Base-by-base conservation (phyloP, 2,888 invertebrate species). In the Chesias legatella region DNA sequence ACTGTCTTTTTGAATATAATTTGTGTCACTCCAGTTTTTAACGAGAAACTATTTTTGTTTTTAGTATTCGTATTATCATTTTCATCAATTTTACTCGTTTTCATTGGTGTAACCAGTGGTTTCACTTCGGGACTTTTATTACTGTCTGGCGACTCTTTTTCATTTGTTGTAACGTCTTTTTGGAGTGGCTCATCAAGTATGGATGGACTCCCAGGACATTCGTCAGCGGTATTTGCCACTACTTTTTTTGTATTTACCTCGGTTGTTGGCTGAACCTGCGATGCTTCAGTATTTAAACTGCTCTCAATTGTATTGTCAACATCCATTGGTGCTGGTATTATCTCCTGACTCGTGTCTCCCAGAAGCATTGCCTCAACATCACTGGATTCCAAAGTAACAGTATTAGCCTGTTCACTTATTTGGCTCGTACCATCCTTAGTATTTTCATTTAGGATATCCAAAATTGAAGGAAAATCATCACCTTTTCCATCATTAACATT, bases 381-480 rank as follows among this genome's bases (percentile, higher is more conserved):
- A 57, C 71, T 83, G 1, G 84, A 80, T 51, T 81, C 80, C 50
- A 84, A 59, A 53, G 67, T 78, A 24, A 65, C 51, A 25, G 68
- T 51, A 56, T 34, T 65, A 53, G 54, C 71, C 63, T 75, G 68
- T 43, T 73, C 67, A 51, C 36, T 63, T 33, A 57, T 28, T 52
- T 67, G 67, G 43, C 49, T 63, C 21, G 33, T 37, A 32, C 9
- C 10, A 8, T 55, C 62, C 62, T 65, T 73, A 42, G 68, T 56
- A 52, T 74, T 79, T 42, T 74, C 66, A 58, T 68, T 86, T n/a
- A 88, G 64, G 43, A 88, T 85, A 40, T 88, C 88, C 79, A 88
- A 79, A 44, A 88, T 88, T n/a, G 88, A 88, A 31, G 88, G 88
- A 52, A 85, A 88, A 26, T 88, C 88, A 63, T 88, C 86, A 30